Conservation (phyloP, 2,113 vertebrate species). For the Otolemur garnettii region DNA sequence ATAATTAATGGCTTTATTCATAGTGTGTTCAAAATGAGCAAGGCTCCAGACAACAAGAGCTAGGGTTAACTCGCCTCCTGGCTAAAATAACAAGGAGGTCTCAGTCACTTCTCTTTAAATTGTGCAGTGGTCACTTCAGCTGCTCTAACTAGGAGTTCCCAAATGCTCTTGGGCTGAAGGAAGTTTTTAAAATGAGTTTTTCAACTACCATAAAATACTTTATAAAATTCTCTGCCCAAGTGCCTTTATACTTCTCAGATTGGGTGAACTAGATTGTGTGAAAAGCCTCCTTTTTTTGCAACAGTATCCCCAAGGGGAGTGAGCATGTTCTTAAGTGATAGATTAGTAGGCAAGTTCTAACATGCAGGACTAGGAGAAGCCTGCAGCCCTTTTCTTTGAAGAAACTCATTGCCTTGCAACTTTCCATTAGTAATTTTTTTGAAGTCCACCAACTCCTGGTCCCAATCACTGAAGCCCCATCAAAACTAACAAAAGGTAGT, state of each 20-base stretch:
- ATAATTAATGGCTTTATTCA: neutral
- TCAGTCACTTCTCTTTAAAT: neutral
- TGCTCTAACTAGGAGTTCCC: conserved; percentile 6
- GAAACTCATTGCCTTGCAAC: conserved; percentile 20
- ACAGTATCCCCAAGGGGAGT: neutral
- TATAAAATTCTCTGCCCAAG: conserved; percentile 22
- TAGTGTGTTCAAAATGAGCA: conserved; percentile 32
- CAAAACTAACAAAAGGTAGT: conserved; percentile 21
- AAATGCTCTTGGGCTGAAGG: conserved; percentile 3
- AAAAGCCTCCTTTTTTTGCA: conserved; percentile 15
- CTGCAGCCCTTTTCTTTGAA: conserved; percentile 19
- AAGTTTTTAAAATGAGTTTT: conserved; percentile 49
- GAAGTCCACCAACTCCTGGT: neutral
- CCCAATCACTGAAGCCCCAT: neutral
- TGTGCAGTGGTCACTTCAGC: neutral
- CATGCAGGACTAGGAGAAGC: neutral
- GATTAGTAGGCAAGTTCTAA: conserved; percentile 41
- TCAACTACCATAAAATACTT: conserved; percentile 53
- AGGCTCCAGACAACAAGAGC: neutral
- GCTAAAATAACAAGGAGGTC: neutral
- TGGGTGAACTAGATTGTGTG: neutral
- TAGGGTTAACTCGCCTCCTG: neutral
- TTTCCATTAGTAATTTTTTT: neutral
- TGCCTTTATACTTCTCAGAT: conserved; percentile 1
- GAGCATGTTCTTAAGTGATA: neutral